phyloP scores from a whole-genome alignment of 2,888 invertebrate genomes.

The Drosophila siamana region DNA sequence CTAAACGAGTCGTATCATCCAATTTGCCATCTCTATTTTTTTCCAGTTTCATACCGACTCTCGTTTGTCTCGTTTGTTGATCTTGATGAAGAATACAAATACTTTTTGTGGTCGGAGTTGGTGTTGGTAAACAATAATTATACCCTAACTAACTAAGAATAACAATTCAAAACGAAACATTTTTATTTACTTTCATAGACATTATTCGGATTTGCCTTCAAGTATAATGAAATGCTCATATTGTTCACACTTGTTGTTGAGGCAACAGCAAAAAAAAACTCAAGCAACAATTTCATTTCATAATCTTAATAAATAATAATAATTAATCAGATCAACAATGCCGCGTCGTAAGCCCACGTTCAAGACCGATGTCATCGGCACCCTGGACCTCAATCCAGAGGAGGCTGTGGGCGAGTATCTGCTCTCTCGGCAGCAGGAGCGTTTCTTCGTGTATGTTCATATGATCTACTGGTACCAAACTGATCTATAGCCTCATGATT shows the following conservation, averaged over 20 bases:
- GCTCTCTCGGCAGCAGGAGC: conserved; percentile 82
- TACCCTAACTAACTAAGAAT: no score
- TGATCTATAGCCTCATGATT: not conserved
- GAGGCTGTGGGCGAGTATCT: conserved; percentile 80
- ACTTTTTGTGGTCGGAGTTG: no score
- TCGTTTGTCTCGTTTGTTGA: no score
- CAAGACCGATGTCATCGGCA: conserved; percentile 83
- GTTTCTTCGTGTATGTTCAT: conserved; percentile 80
- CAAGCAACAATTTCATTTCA: not conserved
- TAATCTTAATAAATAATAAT: not conserved
- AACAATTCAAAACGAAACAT: no score
- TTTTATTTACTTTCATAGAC: not conserved
- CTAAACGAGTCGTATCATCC: no score
- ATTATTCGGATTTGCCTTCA: not conserved
- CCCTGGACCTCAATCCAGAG: conserved; percentile 83
- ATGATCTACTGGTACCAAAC: not conserved
- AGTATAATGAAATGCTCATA: not conserved
- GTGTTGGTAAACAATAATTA: no score
- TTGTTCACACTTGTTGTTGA: conserved; percentile 7
- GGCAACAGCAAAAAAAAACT: not conserved
- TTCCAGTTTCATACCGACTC: no score
- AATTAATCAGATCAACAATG: conserved; percentile 61
- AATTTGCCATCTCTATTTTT: no score
- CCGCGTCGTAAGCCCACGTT: conserved; percentile 82
- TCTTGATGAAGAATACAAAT: no score